These are phyloP conservation scores for Camelus bactrianus DNA, from an alignment of 2,113 vertebrate species.

Conservation along the genomic window DNA sequence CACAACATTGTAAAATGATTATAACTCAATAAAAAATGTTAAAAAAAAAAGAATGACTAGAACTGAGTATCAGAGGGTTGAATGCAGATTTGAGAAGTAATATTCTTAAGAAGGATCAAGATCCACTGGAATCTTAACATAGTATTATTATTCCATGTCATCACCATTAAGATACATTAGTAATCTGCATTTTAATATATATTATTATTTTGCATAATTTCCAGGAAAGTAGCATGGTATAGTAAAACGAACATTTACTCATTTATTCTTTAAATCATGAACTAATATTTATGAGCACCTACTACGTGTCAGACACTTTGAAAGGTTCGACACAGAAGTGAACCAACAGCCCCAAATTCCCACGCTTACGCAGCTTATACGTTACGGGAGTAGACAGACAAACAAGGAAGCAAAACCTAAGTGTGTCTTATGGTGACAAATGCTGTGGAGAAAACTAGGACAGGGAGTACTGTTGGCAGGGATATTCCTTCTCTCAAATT, in stretches of 20 bases:
- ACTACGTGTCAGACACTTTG: background rate
- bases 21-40: too few species aligned
- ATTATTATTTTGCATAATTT: constrained; percentile 44
- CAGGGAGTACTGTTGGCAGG: background rate
- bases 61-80: constrained; percentile 9
- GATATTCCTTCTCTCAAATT: background rate
- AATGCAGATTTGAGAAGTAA: constrained; percentile 39
- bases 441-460: background rate
- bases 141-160: constrained; percentile 10
- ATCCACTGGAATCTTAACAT: background rate
- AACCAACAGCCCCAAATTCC: background rate
- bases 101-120: constrained; percentile 47
- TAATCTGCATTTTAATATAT: constrained; percentile 40
- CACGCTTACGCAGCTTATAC: background rate
- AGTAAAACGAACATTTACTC: background rate
- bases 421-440: background rate
- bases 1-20: too few species aligned
- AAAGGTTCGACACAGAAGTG: background rate
- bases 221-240: background rate
- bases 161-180: background rate
- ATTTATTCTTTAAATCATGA: background rate
- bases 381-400: background rate
- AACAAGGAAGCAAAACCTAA: background rate
- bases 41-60: background rate
- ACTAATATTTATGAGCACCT: constrained; percentile 42